Conservation (phyloP, 2,797 vertebrate species). For the Tamandua tetradactyla region DNA sequence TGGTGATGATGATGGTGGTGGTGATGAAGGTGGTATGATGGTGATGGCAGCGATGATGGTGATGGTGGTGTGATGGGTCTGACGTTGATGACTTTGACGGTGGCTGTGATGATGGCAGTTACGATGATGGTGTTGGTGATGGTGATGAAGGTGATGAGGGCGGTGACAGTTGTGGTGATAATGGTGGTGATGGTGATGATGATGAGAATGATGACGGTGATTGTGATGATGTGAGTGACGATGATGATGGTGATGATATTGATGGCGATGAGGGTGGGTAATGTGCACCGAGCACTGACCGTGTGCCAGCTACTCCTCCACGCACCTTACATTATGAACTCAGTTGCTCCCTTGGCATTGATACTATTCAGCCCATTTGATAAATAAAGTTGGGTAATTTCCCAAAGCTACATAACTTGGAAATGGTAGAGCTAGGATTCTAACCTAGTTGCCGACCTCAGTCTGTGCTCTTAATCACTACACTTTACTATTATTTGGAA, state of each 20-base stretch:
- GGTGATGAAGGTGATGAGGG: no score
- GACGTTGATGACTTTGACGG: neutral
- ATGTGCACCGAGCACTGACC: neutral
- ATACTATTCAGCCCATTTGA: neutral
- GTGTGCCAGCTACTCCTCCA: neutral
- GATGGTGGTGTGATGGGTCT: no score
- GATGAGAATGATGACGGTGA: no score
- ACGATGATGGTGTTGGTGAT: no score
- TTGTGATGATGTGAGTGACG: no score
- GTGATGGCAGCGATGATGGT: neutral
- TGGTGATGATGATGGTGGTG: neutral
- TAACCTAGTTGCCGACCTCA: neutral
- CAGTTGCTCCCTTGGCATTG: neutral
- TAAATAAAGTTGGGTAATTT: neutral
- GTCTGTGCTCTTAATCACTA: neutral
- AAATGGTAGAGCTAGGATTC: neutral
- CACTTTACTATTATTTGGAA: neutral
- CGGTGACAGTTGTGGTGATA: no score
- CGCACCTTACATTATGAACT: neutral
- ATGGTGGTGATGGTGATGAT: no score
- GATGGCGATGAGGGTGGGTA: neutral
- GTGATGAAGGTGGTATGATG: accelerated
- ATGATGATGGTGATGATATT: neutral
- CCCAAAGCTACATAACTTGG: neutral
- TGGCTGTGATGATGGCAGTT: neutral